Evolutionary conservation across 2,113 vertebrate species (phyloP).

Genomic region (Tupaia chinensis): DNA sequence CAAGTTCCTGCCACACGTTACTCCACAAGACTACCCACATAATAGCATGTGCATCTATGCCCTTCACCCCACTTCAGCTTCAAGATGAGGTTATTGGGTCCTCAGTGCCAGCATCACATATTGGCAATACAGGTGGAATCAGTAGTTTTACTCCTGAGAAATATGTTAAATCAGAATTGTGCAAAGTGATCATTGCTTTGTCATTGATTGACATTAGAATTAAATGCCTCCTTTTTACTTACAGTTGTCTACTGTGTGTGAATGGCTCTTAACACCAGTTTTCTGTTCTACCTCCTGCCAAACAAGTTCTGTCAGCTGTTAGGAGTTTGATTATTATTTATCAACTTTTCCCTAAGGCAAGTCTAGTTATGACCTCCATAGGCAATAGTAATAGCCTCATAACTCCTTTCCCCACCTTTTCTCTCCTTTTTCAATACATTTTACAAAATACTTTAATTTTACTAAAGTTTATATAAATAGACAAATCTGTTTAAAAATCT

Average conservation of each 20-base stretch:
- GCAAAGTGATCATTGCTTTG: neutral
- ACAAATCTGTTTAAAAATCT: neutral
- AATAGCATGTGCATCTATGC: neutral
- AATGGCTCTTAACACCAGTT: neutral
- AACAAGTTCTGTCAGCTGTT: neutral
- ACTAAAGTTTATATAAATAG: neutral
- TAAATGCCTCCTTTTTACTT: constrained; percentile 15
- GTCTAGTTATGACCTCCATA: neutral
- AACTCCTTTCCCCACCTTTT: neutral
- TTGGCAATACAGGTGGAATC: neutral
- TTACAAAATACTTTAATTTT: constrained; percentile 21
- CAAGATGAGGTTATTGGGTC: neutral
- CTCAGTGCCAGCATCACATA: neutral
- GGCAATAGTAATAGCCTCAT: neutral
- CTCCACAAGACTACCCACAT: constrained; percentile 4
- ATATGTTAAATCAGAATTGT: neutral
- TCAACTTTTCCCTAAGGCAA: neutral
- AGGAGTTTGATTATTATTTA: neutral
- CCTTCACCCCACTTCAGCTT: neutral
- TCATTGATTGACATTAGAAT: neutral
- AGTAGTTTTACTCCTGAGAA: neutral
- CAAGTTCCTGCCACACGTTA: neutral
- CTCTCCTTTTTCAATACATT: neutral
- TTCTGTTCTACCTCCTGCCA: neutral
- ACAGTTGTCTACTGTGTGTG: neutral